These are phyloP conservation scores for Petrolisthes manimaculis DNA, from an alignment of 2,888 invertebrate species.

Conservation along the genomic window DNA sequence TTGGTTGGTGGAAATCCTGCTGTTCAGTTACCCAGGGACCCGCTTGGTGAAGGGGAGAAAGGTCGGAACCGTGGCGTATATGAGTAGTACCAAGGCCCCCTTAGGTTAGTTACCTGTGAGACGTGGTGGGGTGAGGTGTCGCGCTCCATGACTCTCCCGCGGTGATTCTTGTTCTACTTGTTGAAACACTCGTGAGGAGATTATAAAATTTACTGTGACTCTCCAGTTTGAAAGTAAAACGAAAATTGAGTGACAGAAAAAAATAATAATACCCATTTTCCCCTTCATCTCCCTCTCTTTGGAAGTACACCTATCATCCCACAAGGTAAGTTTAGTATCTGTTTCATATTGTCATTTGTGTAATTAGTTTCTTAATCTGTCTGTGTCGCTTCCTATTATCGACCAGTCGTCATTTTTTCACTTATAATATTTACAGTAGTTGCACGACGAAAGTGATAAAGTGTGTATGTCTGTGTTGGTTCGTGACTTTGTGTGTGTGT, in stretches of 20 bases:
- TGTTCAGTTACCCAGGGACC: constrained; percentile 38
- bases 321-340: no score
- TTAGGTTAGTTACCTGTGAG: constrained; percentile 41
- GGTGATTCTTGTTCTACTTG: constrained; percentile 1
- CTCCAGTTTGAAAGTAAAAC: background rate
- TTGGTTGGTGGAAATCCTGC: constrained; percentile 29
- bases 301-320: no score
- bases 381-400: no score
- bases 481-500: no score
- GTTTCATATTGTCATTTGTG: no score
- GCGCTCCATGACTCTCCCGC: constrained; percentile 12
- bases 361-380: no score
- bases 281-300: no score
- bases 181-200: constrained; percentile 26
- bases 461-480: no score
- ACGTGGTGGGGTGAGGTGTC: constrained; percentile 39
- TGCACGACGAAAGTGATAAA: no score
- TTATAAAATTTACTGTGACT: constrained; percentile 25
- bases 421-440: no score
- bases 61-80: constrained; percentile 36
- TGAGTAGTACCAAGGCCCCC: constrained; percentile 9
- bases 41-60: constrained; percentile 50
- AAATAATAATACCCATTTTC: no score
- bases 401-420: no score
- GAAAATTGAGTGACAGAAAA: background rate